These are phyloP conservation scores for Anoura caudifer DNA, from an alignment of 2,113 vertebrate genomes.

Conservation along the genomic window DNA sequence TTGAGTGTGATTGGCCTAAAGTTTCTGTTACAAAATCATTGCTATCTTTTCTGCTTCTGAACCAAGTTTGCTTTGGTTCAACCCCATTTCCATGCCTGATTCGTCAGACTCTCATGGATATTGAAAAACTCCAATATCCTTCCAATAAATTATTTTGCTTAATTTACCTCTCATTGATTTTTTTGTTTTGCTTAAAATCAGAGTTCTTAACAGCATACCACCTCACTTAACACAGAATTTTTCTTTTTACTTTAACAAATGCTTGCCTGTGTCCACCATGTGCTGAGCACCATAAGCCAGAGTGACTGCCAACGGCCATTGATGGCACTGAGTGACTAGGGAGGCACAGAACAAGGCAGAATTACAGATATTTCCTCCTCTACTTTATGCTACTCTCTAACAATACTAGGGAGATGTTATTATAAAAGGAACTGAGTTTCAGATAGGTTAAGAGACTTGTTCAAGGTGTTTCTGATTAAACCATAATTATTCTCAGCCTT, in stretches of 20 bases:
- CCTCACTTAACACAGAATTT: not conserved
- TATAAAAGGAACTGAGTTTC: not conserved
- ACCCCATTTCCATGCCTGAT: not conserved
- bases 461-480: not conserved
- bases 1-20: not conserved
- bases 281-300: not conserved
- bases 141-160: not conserved
- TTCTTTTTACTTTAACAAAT: not conserved
- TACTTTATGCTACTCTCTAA: not conserved
- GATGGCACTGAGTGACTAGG: not conserved
- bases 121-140: not conserved
- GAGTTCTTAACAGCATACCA: not conserved
- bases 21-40: not conserved
- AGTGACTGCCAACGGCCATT: not conserved
- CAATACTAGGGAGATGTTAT: not conserved
- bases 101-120: not conserved
- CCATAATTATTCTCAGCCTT: not conserved
- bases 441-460: not conserved
- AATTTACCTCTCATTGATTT: not conserved
- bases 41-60: not conserved
- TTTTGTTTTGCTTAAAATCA: not conserved
- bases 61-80: not conserved
- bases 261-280: not conserved
- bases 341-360: not conserved
- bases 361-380: not conserved